A percentile compares a stretch with the other conserved stretches of the same genome.
Conservation (phyloP, 1,140 invertebrate species). For the Drosophila nikananu region DNA sequence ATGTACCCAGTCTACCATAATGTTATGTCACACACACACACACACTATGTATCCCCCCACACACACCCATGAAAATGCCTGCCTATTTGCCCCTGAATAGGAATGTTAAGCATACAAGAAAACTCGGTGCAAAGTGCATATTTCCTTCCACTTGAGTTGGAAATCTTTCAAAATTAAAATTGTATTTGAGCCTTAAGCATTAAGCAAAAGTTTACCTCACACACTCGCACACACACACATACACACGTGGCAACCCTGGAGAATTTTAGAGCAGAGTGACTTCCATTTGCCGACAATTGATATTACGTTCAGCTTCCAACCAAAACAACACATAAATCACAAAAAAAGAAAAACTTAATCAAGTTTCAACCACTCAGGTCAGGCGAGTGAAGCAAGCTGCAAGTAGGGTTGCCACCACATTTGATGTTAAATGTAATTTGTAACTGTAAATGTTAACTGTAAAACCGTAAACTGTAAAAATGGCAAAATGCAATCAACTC, state of each 20-base stretch:
- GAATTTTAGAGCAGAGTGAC: background rate
- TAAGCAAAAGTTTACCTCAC: conserved; percentile 43
- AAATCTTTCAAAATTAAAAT: conserved; percentile 18
- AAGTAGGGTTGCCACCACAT: conserved; percentile 29
- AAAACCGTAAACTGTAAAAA: conserved; percentile 47
- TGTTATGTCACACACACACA: conserved; percentile 28
- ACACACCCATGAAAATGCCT: conserved; percentile 33
- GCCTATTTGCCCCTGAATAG: conserved; percentile 44
- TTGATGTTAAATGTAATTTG: conserved; percentile 55
- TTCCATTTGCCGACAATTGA: conserved; percentile 39
- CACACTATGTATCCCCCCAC: conserved; percentile 5
- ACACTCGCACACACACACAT: conserved; percentile 23
- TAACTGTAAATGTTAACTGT: conserved; percentile 49
- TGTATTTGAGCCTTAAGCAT: conserved; percentile 42
- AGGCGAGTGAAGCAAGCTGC: conserved; percentile 31
- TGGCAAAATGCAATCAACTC: conserved; percentile 52
- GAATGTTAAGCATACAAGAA: conserved; percentile 41
- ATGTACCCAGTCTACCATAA: conserved; percentile 48
- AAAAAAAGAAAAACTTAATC: conserved; percentile 23
- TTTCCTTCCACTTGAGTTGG: conserved; percentile 22
- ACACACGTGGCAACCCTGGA: conserved; percentile 34
- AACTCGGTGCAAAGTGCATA: conserved; percentile 11
- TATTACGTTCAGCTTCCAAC: conserved; percentile 51
- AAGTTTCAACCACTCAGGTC: conserved; percentile 48
- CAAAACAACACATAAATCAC: conserved; percentile 26